Evolutionary conservation across 2,888 invertebrate genomes (phyloP), one percentile per base, ranked within the genome.

Genomic region (Watsonalla cultraria): DNA sequence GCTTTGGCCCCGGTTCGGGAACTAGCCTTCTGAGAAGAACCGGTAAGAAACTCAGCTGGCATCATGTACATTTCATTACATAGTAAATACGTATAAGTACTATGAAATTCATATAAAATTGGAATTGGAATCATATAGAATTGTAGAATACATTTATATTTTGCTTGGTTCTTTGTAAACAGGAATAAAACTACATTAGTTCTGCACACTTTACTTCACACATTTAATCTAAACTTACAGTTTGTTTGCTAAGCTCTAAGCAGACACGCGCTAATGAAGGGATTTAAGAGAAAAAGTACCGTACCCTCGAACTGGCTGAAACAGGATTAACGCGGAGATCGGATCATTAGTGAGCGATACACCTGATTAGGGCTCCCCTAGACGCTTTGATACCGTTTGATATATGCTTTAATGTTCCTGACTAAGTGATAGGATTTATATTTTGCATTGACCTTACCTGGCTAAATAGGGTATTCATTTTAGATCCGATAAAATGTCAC

Each of bases 231-330:
- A 47, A 51, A 54, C 51, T 54, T 48, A 42, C 42, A 61, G 64
- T 71, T 69, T 76, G 72, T 79, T 79, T 72, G 70, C 63, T 54
- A 68, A 75, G 72, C 80, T 73, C 71, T 73, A 73, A 76, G 76
- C 71, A 76, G 78, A 77, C 76, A 70, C 66, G 75, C 79, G 78
- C 78, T 86, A 87, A 88, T 86, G 81, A 84, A 78, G 76, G 81
- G 85, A 82, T 86, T 86, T 85, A 71, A 63, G 77, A 86, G 84
- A 86, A 86, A 86, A 88, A 86, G 81, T 82, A 81, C 70, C 68
- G 72, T 70, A 69, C 75, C 76, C 76, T 72, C 71, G 61, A 70
- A 71, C 77, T 72, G 76, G 74, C 73, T 69, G 71, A 74, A 76
- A 76, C 76, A 66, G 81, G 88, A 86, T 88, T 86, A 87, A 68